A percentile compares a stretch with the other conserved stretches of the same genome.
Evolutionary conservation across 2,888 invertebrate genomes (phyloP).

Genomic region (Cancer borealis): DNA sequence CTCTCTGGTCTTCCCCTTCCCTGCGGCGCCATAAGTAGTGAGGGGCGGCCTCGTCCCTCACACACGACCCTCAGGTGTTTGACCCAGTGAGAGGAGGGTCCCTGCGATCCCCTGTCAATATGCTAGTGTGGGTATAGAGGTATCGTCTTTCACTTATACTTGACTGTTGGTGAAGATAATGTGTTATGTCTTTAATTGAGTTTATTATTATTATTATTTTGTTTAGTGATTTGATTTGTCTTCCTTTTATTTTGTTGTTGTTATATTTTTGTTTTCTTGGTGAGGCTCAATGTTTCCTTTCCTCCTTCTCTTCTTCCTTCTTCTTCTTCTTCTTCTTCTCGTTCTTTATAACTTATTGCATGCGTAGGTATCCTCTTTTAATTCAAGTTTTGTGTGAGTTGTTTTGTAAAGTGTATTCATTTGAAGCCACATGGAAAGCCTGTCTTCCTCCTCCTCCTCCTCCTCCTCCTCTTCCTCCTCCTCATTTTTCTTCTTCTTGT

Average conservation of each 20-base stretch:
- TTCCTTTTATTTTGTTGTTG: too few relatives aligned
- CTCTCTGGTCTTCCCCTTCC: background rate
- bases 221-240: too few relatives aligned
- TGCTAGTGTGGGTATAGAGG: background rate
- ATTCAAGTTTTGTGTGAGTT: too few relatives aligned
- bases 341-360: background rate
- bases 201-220: too few relatives aligned
- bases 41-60: background rate
- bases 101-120: background rate
- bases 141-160: too few relatives aligned
- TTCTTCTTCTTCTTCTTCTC: background rate
- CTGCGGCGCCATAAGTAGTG: conserved; percentile 34
- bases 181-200: too few relatives aligned
- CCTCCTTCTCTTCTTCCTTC: background rate
- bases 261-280: too few relatives aligned
- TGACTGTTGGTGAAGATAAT: too few relatives aligned
- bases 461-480: background rate
- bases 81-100: background rate
- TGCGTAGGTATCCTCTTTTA: background rate
- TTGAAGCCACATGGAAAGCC: too few relatives aligned
- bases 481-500: background rate
- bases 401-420: too few relatives aligned
- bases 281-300: background rate
- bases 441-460: background rate
- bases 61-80: background rate